Conservation (phyloP, 2,888 invertebrate genomes). For the Heterodera filipjevi region DNA sequence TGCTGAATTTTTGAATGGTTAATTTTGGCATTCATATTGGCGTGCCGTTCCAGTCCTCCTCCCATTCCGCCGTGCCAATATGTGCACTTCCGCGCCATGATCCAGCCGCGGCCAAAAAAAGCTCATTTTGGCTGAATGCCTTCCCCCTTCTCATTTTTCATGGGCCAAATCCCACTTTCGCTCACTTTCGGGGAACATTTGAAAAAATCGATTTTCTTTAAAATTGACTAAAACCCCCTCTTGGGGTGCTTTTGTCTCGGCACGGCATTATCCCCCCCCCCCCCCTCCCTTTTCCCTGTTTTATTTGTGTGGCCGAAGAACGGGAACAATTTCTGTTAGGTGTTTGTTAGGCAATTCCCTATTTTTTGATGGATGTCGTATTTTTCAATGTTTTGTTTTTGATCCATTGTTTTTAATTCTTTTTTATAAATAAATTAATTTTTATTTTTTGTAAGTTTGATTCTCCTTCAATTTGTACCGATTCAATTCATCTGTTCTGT, state of each 20-base stretch:
- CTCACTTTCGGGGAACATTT: not conserved
- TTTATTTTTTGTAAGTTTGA: not conserved
- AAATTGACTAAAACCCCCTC: not conserved
- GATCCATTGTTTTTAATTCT: no score
- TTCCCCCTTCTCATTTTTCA: not conserved
- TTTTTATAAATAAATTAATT: not conserved
- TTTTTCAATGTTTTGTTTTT: no score
- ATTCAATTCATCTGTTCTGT: not conserved
- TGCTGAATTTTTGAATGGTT: no score
- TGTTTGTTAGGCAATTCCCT: not conserved
- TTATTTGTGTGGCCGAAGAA: not conserved
- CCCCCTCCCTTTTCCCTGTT: not conserved
- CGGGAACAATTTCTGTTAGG: no score
- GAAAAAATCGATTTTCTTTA: not conserved
- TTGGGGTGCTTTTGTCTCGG: not conserved
- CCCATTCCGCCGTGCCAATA: not conserved
- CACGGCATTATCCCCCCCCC: not conserved
- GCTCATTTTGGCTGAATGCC: conserved; percentile 1
- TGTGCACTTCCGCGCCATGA: conserved; percentile 5
- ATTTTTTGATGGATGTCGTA: not conserved
- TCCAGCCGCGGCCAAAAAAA: not conserved
- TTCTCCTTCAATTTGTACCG: not conserved
- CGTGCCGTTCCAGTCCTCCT: not conserved
- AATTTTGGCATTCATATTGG: not conserved
- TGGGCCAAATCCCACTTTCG: not conserved